Base-by-base conservation (phyloP, 2,113 vertebrate genomes). In the Pithys albifrons region DNA sequence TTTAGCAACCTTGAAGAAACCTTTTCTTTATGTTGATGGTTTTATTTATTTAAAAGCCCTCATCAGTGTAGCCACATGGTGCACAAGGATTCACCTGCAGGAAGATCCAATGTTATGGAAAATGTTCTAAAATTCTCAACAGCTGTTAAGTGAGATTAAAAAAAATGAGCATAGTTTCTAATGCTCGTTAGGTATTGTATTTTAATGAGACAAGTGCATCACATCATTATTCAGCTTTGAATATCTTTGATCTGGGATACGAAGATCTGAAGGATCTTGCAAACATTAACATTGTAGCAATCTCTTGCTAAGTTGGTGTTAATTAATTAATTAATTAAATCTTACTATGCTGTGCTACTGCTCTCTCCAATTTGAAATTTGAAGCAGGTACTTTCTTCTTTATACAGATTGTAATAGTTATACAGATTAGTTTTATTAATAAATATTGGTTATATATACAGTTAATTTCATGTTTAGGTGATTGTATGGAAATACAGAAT, bases 1-100 rank as follows among this genome's bases (percentile, higher is more conserved):
- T 88, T 95, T 92, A 89, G 54, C 84, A 97, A 91, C 88, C 89
- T 92, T 95, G 81, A 92, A 92, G 28, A 93, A 93, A 90, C 10
- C 11, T 72, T 79, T 91, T 71, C 46, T 91, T 93, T 85, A 41
- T 41, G 72, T 88, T 86, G 70, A 81, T 61, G 25, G 12, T 28
- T 93, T 96, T 93, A 94, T 86, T 94, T 95, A 90, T 90, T 88
- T 82, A 76, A 86, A 90, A 88, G 28, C 9, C 3, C 7, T 91
- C 84, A 73, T 61, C 67, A 62, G 48, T 17, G 57, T 35, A 93
- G 71, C 31, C 43, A 41, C 59, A 29, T 3, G 2, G 73, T 14
- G 66, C 1, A 2, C 59, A 48, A 43, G 27, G 55, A 71, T 29
- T 74, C 29, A 54, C 54, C 6, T 1, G 25, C 15, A 78, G 51